phyloP scores from a whole-genome alignment of 2,797 vertebrate species.

The Aselliscus stoliczkanus region DNA sequence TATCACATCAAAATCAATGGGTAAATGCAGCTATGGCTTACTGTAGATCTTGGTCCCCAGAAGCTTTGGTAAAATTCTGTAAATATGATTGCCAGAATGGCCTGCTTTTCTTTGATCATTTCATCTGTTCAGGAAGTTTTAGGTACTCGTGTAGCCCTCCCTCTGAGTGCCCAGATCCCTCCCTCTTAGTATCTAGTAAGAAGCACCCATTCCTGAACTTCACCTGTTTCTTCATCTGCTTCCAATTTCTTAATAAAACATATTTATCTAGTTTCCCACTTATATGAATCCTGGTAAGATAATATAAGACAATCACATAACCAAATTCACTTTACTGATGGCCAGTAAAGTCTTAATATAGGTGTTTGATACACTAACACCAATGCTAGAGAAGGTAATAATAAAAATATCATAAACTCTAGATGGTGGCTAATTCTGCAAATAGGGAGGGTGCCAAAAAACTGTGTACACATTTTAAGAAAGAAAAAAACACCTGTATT shows the following conservation, averaged over 20 bases:
- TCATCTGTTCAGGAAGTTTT: neutral
- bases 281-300: neutral
- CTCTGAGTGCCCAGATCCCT: neutral
- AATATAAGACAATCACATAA: neutral
- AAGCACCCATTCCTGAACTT: neutral
- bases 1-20: neutral
- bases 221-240: neutral
- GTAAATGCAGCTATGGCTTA: neutral
- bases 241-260: neutral
- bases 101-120: neutral
- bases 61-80: neutral
- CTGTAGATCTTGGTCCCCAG: neutral
- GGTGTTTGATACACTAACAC: neutral
- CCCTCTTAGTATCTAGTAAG: neutral
- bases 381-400: neutral
- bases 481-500: too few species aligned
- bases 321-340: neutral
- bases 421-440: neutral
- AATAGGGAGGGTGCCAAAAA: too few species aligned
- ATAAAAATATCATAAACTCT: neutral
- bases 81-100: neutral
- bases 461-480: too few species aligned
- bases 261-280: neutral
- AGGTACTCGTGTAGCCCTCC: neutral
- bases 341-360: neutral